Evolutionary conservation across 2,888 invertebrate genomes (phyloP).

Genomic region (Leucozona laternaria): DNA sequence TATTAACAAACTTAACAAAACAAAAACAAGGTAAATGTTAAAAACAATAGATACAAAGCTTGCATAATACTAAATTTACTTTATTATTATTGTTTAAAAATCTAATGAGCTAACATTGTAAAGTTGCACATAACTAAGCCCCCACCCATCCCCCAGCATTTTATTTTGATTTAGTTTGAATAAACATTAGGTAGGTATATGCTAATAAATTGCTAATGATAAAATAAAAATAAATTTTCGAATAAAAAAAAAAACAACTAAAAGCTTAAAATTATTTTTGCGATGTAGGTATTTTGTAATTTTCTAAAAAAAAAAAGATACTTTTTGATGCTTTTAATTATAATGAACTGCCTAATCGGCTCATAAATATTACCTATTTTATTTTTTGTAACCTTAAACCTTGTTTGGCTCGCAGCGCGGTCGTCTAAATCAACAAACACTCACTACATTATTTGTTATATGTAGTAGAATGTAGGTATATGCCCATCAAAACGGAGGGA

Average conservation of each 20-base stretch:
- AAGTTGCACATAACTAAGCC: slow-evolving; percentile 79
- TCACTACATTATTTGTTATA: neutral
- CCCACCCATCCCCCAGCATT: slow-evolving; percentile 65
- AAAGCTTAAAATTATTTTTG: slow-evolving; percentile 39
- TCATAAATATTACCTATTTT: slow-evolving; percentile 13
- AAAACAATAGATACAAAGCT: slow-evolving; percentile 68
- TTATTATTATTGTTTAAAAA: slow-evolving; percentile 5
- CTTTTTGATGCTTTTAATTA: neutral
- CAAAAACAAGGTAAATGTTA: slow-evolving; percentile 75
- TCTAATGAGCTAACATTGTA: slow-evolving; percentile 62
- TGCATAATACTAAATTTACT: slow-evolving; percentile 23
- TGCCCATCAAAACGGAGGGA: slow-evolving; percentile 9
- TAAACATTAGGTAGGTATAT: neutral
- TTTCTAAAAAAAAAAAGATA: neutral
- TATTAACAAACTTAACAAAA: slow-evolving; percentile 53
- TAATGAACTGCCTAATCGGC: slow-evolving; percentile 23
- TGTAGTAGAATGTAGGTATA: neutral
- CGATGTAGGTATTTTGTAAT: neutral
- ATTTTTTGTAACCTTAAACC: neutral
- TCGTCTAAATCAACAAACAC: slow-evolving; percentile 19
- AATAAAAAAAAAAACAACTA: neutral
- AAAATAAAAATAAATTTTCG: neutral
- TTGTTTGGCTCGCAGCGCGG: neutral
- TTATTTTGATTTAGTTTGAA: slow-evolving; percentile 17
- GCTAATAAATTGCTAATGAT: neutral